Conservation (phyloP, 2,113 vertebrate species). For the Xenotilapia leptura region DNA sequence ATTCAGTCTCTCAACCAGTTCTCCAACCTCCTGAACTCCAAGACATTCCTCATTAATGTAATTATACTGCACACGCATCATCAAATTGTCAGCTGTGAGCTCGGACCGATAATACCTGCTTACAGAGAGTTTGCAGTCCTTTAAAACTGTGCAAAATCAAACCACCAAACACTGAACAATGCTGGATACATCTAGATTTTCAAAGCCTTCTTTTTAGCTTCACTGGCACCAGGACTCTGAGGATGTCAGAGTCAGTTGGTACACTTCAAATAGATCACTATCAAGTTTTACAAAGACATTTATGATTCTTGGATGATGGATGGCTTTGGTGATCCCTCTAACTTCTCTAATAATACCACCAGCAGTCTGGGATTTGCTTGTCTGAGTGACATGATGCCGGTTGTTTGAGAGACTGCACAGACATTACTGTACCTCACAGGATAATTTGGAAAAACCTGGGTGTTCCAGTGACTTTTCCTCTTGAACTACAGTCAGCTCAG, state of each 20-base stretch:
- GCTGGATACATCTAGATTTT: background rate
- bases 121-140: background rate
- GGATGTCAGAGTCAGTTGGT: background rate
- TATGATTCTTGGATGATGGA: background rate
- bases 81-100: background rate
- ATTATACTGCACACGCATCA: background rate
- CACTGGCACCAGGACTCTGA: background rate
- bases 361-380: background rate
- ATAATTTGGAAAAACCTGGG: background rate
- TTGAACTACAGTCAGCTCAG: background rate
- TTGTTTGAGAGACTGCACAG: background rate
- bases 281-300: background rate
- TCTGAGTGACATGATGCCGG: background rate
- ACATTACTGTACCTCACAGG: background rate
- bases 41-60: constrained; percentile 95
- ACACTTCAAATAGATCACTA: background rate
- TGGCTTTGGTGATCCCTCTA: background rate
- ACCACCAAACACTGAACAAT: background rate
- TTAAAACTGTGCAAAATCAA: background rate
- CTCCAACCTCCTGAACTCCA: constrained; percentile 96
- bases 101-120: background rate
- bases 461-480: background rate
- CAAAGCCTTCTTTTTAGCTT: background rate
- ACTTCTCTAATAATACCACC: background rate
- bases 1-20: constrained; percentile 91